Percentiles rank a stretch among this genome's conserved stretches.
Evolutionary conservation across 2,888 invertebrate genomes (phyloP).

Genomic region (Drosophila nr. medialis): DNA sequence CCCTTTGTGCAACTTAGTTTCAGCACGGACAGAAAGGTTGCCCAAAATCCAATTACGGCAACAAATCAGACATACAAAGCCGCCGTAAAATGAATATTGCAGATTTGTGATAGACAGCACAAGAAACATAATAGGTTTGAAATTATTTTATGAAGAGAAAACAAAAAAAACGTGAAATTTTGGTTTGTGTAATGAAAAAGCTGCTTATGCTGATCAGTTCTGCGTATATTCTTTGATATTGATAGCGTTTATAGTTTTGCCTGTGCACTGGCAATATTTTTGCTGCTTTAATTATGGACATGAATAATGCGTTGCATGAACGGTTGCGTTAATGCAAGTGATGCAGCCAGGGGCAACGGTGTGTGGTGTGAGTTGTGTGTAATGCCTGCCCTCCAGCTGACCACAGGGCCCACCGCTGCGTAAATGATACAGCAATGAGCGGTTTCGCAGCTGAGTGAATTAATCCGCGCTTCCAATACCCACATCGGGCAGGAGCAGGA

Average conservation of each 20-base stretch:
- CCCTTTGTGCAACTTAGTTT: background rate
- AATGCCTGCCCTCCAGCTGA: conserved; percentile 43
- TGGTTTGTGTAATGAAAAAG: background rate
- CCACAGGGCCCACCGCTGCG: conserved; percentile 62
- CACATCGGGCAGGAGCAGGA: background rate
- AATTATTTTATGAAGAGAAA: background rate
- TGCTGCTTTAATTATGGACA: background rate
- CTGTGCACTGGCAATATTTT: background rate
- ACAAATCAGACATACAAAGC: background rate
- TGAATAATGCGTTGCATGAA: background rate
- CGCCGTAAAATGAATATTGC: background rate
- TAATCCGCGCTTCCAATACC: conserved; percentile 39
- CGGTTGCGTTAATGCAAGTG: background rate
- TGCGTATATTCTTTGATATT: background rate
- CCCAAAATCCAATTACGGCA: conserved; percentile 1
- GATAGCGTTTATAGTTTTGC: background rate
- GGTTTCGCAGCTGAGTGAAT: conserved; percentile 71
- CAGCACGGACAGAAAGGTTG: background rate
- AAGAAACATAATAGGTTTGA: background rate
- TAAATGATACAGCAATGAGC: conserved; percentile 70
- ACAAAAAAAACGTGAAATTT: background rate
- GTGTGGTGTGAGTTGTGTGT: background rate
- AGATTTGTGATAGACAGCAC: background rate
- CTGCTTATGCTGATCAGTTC: background rate
- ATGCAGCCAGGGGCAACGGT: background rate